Evolutionary conservation across 2,888 invertebrate genomes (phyloP).

Genomic region (Amblyjoppa proteus): DNA sequence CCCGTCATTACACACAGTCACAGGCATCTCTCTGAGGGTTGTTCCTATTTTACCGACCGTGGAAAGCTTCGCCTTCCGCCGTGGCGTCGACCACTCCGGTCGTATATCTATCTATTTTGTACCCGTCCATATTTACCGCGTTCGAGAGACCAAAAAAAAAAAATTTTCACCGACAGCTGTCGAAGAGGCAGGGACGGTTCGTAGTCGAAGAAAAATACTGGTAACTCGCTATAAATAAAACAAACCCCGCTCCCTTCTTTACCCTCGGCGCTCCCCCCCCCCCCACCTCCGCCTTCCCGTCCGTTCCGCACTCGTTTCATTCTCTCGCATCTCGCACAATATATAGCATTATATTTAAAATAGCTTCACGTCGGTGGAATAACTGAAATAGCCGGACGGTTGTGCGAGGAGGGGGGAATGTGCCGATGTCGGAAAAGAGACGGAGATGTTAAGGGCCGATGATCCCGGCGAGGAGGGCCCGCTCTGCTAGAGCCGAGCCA

Average conservation of each 20-base stretch:
- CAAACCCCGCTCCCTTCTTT: conserved; percentile 37
- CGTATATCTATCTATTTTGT: conserved; percentile 6
- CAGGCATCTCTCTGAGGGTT: not conserved
- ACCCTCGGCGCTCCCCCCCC: conserved; percentile 54
- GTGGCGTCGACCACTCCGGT: not conserved
- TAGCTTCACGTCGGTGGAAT: conserved; percentile 79
- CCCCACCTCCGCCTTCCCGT: too few species aligned
- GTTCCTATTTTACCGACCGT: too few species aligned
- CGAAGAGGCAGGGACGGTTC: conserved; percentile 25
- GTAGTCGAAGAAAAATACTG: conserved; percentile 5
- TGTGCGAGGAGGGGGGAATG: conserved; percentile 36
- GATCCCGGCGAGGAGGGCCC: conserved; percentile 75
- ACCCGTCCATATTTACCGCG: conserved; percentile 10
- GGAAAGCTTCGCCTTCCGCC: not conserved
- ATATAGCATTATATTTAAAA: conserved; percentile 78
- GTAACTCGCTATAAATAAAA: conserved; percentile 50
- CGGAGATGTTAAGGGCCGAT: conserved; percentile 76
- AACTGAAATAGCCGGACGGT: conserved; percentile 79
- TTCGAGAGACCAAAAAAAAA: conserved; percentile 62
- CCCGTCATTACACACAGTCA: not conserved
- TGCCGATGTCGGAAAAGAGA: conserved; percentile 34
- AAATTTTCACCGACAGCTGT: conserved; percentile 75
- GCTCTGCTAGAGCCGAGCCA: conserved; percentile 65
- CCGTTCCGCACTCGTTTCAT: conserved; percentile 25
- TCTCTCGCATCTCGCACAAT: conserved; percentile 60